Evolutionary conservation across 2,113 vertebrate genomes (phyloP), one percentile per base, ranked within the genome.

Genomic region (Dicrurus megarhynchus): DNA sequence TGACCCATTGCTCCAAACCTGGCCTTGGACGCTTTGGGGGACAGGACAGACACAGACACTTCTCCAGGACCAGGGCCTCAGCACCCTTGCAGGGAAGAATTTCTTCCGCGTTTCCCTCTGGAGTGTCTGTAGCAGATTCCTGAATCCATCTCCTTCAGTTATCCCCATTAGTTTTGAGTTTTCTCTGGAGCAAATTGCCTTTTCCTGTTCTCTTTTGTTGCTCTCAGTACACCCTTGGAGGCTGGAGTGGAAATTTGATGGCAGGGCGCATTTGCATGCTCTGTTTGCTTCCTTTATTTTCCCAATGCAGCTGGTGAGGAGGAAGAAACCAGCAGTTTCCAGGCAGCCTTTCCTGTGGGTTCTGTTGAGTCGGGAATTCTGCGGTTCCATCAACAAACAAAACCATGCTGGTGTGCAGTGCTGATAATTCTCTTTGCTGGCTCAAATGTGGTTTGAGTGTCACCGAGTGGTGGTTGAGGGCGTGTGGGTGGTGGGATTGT

Each of bases 401-500:
- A 70, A 28, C 42, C 35, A 7, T 0, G 0, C 5, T 11, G 69
- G 11, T 15, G 42, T 13, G 12, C 42, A 12, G 46, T 1, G 63
- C 52, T 59, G 82, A 7, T 74, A 9, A 11, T 22, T 42, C 30
- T 24, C 46, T n/a, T 19, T 26, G 21, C 44, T 8, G 7, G 12
- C 82, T 68, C 55, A 10, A 0, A 1, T 1, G 33, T 16, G 93
- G 83, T 85, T 39, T 20, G 81, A 4, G 10, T 23, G 49, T n/a
- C 24, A 24, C 1, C 0, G 33, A 27, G 57, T 16, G 49, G 49
- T 56, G n/a, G 14, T 0, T 10, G 78, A 52, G 70, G 42, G 24
- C 2, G 0, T 23, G 68, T 1, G 41, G n/a, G 5, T 9, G 52
- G 9, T 33, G 70, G n/a, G 19, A 2, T 5, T 23, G 71, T 52